Conservation (phyloP, 2,113 vertebrate genomes). For the Nyctereutes procyonoides region DNA sequence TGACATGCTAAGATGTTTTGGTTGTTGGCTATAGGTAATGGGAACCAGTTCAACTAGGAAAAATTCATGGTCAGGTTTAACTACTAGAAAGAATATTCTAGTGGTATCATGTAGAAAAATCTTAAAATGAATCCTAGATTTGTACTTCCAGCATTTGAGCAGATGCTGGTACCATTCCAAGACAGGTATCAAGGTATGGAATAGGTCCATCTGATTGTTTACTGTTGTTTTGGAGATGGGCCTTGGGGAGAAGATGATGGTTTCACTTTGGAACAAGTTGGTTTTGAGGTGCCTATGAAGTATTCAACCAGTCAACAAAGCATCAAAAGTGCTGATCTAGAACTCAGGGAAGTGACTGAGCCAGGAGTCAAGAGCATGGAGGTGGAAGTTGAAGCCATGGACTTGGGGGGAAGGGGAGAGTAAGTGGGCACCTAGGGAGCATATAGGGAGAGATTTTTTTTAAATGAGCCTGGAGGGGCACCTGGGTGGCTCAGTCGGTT, state of each 20-base stretch:
- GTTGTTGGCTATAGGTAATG: not conserved
- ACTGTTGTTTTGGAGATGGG: not conserved
- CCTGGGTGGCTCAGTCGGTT: no score
- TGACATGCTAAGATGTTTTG: not conserved
- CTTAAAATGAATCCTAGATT: not conserved
- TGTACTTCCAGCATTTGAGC: not conserved
- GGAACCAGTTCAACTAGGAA: not conserved
- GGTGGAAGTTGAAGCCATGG: not conserved
- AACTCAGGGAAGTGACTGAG: not conserved
- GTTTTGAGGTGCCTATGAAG: conserved; percentile 27
- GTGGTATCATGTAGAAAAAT: not conserved
- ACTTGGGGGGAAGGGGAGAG: not conserved
- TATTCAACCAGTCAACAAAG: conserved; percentile 10
- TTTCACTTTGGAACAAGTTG: not conserved
- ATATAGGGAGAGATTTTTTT: not conserved
- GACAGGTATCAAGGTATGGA: not conserved
- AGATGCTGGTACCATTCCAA: not conserved
- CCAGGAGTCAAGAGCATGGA: not conserved
- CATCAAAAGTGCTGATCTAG: not conserved
- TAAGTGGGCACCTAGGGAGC: not conserved
- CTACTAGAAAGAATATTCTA: not conserved
- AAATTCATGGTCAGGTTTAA: not conserved
- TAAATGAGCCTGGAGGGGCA: not conserved
- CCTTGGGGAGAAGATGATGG: not conserved
- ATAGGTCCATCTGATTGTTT: not conserved